Percentiles rank a stretch among this genome's conserved stretches.
These are phyloP conservation scores for Microtus pennsylvanicus DNA, from an alignment of 2,113 vertebrate genomes.

Conservation along the genomic window DNA sequence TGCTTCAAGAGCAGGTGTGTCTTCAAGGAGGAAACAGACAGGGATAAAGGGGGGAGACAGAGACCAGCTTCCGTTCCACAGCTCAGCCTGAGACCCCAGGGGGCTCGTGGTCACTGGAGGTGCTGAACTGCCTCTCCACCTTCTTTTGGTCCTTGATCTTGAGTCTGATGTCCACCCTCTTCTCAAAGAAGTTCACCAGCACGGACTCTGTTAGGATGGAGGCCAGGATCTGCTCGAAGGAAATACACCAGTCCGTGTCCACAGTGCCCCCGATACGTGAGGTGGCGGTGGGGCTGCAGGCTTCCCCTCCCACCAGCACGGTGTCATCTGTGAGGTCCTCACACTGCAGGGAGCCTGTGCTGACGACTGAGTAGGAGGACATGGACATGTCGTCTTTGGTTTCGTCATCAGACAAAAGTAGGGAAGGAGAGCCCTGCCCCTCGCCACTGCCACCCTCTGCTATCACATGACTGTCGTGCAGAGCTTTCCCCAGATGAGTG, in stretches of 20 bases:
- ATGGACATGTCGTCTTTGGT: slow-evolving; percentile 94
- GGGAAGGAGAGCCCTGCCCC: slow-evolving; percentile 84
- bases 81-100: slow-evolving; percentile 88
- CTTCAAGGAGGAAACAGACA: slow-evolving; percentile 67
- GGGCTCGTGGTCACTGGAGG: slow-evolving; percentile 93
- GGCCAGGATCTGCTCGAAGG: slow-evolving; percentile 97
- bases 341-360: slow-evolving; percentile 92
- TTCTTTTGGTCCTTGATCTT: slow-evolving; percentile 94
- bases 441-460: slow-evolving; percentile 80
- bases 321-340: slow-evolving; percentile 95
- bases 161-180: slow-evolving; percentile 89
- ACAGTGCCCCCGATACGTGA: slow-evolving; percentile 86
- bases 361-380: slow-evolving; percentile 96
- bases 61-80: not conserved
- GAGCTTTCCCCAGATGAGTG: slow-evolving; percentile 74
- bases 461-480: slow-evolving; percentile 82
- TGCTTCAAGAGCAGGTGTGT: slow-evolving; percentile 14
- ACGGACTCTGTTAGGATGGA: slow-evolving; percentile 95
- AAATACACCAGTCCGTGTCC: slow-evolving; percentile 96
- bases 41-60: not conserved
- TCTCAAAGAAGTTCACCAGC: slow-evolving; percentile 97
- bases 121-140: slow-evolving; percentile 94
- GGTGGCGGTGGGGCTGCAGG: slow-evolving; percentile 72
- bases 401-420: slow-evolving; percentile 90
- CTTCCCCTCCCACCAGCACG: slow-evolving; percentile 90